Percentiles rank a stretch among this genome's conserved stretches.
phyloP scores from a whole-genome alignment of 2,113 vertebrate genomes.

The Amazona vittata region DNA sequence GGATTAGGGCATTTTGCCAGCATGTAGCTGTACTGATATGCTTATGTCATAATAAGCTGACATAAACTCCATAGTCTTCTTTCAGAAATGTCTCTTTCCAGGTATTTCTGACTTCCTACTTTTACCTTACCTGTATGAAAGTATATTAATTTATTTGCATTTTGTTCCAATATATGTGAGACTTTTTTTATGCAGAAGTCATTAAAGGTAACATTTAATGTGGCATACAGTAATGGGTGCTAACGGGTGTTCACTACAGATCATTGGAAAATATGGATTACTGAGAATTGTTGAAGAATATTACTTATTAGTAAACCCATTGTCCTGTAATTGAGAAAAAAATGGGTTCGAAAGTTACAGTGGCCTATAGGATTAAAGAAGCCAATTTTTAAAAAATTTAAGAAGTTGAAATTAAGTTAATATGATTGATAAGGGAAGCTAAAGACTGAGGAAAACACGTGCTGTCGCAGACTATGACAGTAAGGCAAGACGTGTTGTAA shows the following conservation, averaged over 20 bases:
- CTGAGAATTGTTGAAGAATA: background rate
- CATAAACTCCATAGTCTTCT: background rate
- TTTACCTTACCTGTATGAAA: background rate
- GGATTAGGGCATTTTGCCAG: background rate
- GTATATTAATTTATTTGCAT: background rate
- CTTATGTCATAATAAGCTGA: background rate
- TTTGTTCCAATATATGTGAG: background rate
- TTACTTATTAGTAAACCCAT: background rate
- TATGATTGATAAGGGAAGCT: background rate
- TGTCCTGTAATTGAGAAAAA: background rate
- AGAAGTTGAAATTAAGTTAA: background rate
- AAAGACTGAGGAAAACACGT: background rate
- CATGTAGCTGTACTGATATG: background rate
- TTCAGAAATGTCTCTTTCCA: background rate
- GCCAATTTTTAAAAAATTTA: background rate
- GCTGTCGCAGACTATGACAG: background rate
- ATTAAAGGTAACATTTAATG: background rate
- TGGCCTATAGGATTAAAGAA: background rate
- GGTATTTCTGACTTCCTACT: background rate
- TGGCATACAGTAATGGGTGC: background rate
- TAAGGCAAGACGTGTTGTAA: background rate
- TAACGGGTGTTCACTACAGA: background rate
- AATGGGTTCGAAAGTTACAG: background rate
- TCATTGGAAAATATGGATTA: background rate
- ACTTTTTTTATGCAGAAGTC: background rate